Percentiles rank a stretch among this genome's conserved stretches.
phyloP scores from a whole-genome alignment of 2,797 vertebrate species.

The Sylvilagus floridanus region DNA sequence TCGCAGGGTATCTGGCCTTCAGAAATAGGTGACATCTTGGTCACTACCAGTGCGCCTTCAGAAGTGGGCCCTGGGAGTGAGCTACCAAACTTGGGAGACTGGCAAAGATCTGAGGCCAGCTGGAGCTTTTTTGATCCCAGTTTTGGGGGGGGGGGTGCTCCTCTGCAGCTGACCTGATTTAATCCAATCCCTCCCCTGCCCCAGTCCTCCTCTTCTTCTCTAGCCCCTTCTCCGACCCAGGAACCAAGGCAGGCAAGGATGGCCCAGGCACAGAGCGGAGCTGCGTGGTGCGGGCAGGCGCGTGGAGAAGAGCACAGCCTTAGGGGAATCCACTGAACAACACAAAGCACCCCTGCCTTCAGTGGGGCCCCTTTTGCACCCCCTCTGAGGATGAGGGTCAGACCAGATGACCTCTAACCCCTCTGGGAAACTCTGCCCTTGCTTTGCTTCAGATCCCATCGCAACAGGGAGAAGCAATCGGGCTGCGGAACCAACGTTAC shows the following conservation, averaged over 20 bases:
- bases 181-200: slow-evolving; percentile 18
- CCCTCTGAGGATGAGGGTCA: not conserved
- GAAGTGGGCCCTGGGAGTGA: slow-evolving; percentile 35
- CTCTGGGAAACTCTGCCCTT: not conserved
- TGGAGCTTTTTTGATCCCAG: not conserved
- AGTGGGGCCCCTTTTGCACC: not conserved
- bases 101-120: not conserved
- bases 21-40: slow-evolving; percentile 15
- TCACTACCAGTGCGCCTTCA: not conserved
- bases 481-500: not conserved
- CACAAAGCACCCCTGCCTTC: not conserved
- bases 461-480: not conserved
- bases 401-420: not conserved
- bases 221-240: not conserved
- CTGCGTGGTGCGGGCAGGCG: not conserved
- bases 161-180: not conserved
- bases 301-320: not conserved
- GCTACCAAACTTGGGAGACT: not conserved
- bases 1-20: slow-evolving; percentile 1
- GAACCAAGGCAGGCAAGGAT: slow-evolving; percentile 14
- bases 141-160: not conserved
- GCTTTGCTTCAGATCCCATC: not conserved
- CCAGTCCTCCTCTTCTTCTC: not conserved
- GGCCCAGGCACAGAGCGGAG: slow-evolving; percentile 17
- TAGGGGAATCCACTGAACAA: not conserved